Percentiles rank a stretch among this genome's conserved stretches.
Evolutionary conservation across 2,888 invertebrate genomes (phyloP).

Genomic region (Limnephilus marmoratus): DNA sequence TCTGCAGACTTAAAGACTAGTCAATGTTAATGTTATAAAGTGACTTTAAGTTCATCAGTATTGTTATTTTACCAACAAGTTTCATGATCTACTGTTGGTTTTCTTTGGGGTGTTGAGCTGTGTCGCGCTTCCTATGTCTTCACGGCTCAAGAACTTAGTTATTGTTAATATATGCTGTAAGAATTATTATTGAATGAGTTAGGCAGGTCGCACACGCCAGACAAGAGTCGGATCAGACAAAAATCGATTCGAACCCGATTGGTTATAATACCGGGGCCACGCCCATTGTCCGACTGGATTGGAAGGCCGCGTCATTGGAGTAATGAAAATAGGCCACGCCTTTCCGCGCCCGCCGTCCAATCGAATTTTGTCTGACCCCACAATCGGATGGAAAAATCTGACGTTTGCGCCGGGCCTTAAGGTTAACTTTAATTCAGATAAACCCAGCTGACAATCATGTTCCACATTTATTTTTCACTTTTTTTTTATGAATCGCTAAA

Average conservation of each 20-base stretch:
- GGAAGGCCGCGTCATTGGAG: too few relatives aligned
- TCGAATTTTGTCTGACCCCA: too few relatives aligned
- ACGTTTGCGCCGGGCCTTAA: too few relatives aligned
- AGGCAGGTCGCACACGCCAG: too few relatives aligned
- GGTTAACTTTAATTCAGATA: not conserved
- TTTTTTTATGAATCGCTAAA: not conserved
- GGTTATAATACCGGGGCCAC: too few relatives aligned
- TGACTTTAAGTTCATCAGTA: not conserved
- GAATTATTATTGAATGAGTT: not conserved
- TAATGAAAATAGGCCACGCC: too few relatives aligned
- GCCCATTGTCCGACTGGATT: too few relatives aligned
- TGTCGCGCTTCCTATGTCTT: not conserved
- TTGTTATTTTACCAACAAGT: not conserved
- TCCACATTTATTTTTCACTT: not conserved
- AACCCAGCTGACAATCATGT: not conserved
- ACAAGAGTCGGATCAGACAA: too few relatives aligned
- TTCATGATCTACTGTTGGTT: not conserved
- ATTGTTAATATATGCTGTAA: not conserved
- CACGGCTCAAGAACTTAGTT: not conserved
- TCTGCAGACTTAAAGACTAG: not conserved
- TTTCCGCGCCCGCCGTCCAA: too few relatives aligned
- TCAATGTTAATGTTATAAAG: not conserved
- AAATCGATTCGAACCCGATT: too few relatives aligned
- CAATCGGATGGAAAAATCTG: too few relatives aligned
- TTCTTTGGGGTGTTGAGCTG: not conserved